Evolutionary conservation across 2,797 vertebrate species (phyloP).

Genomic region (Sebastes aleutianus): DNA sequence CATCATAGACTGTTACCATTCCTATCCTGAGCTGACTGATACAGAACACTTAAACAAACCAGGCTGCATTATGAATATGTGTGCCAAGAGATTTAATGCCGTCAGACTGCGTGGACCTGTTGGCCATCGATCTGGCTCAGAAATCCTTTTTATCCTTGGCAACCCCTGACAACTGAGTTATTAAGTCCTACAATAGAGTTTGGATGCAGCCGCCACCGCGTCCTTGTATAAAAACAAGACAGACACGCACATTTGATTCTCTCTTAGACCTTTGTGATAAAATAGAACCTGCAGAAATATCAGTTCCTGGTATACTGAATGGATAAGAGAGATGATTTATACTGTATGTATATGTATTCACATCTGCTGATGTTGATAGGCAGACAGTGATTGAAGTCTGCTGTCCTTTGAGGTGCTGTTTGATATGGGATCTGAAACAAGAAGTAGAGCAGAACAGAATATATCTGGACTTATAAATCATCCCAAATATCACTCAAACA

Average conservation of each 20-base stretch:
- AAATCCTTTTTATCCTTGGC: constrained; percentile 26
- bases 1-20: background rate
- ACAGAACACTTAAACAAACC: background rate
- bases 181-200: constrained; percentile 2
- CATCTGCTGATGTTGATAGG: constrained; percentile 31
- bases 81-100: background rate
- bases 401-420: constrained; percentile 32
- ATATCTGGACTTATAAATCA: constrained; percentile 51
- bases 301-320: background rate
- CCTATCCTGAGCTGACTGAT: background rate
- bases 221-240: constrained; percentile 1
- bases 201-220: background rate
- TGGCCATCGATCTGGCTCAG: constrained; percentile 13
- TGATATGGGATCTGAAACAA: constrained; percentile 42
- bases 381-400: constrained; percentile 29
- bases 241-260: constrained; percentile 16
- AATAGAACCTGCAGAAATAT: background rate
- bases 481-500: constrained; percentile 31
- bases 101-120: constrained; percentile 3
- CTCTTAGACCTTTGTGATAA: constrained; percentile 29
- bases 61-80: background rate
- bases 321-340: constrained; percentile 3
- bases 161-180: constrained; percentile 14
- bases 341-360: constrained; percentile 22
- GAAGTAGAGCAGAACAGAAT: constrained; percentile 48